phyloP scores from a whole-genome alignment of 2,113 vertebrate species.

The Sclerurus mexicanus region DNA sequence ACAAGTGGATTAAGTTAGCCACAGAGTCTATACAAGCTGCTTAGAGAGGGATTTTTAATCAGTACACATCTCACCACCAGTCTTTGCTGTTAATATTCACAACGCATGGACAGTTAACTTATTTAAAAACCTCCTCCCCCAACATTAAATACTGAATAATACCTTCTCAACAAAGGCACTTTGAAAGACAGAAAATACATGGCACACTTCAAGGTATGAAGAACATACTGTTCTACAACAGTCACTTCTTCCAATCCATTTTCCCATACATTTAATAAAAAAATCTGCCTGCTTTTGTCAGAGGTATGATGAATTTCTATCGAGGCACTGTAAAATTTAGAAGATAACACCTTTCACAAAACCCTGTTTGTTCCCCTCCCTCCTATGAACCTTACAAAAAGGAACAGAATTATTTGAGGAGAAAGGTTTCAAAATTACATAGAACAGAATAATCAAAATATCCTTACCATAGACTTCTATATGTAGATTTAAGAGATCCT shows the following conservation, averaged over 20 bases:
- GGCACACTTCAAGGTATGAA: background rate
- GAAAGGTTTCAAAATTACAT: background rate
- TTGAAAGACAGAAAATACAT: background rate
- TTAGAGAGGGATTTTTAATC: background rate
- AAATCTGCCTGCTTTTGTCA: background rate
- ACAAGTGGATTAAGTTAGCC: background rate
- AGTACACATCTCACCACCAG: background rate
- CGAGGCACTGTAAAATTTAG: background rate
- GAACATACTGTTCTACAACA: background rate
- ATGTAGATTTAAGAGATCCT: background rate
- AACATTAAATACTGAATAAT: constrained; percentile 12
- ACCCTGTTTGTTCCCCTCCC: background rate
- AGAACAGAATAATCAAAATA: background rate
- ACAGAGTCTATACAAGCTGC: background rate
- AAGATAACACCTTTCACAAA: background rate
- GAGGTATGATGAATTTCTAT: background rate
- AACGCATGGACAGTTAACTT: background rate
- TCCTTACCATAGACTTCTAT: background rate
- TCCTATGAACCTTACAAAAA: background rate
- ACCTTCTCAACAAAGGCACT: background rate
- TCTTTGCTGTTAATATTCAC: constrained; percentile 21
- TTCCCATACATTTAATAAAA: background rate
- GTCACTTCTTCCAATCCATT: background rate
- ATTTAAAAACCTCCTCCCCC: background rate
- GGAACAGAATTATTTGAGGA: background rate